These are phyloP conservation scores for Fopius arisanus DNA, from an alignment of 1,140 invertebrate species.

Conservation along the genomic window DNA sequence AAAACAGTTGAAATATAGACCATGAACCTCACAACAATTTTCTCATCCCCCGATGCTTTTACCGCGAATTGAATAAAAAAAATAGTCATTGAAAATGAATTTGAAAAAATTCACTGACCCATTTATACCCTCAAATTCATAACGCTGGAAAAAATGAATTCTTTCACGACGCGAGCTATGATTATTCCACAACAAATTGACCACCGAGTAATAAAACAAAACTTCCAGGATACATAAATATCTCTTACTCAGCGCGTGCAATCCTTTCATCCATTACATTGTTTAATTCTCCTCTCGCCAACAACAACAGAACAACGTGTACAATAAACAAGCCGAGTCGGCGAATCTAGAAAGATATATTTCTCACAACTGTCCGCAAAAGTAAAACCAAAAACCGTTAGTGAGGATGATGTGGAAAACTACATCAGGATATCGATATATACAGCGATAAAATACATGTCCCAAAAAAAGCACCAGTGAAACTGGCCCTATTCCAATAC, in stretches of 20 bases:
- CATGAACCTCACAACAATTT: too few species aligned
- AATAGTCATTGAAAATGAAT: too few species aligned
- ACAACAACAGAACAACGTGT: neutral
- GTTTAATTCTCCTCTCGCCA: neutral
- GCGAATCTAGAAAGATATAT: neutral
- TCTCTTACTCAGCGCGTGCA: neutral
- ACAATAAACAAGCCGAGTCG: neutral
- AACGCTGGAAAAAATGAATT: too few species aligned
- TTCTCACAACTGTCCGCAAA: neutral
- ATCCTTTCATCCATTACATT: neutral
- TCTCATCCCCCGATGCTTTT: too few species aligned
- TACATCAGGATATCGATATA: constrained; percentile 2
- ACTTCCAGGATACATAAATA: neutral
- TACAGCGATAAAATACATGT: neutral
- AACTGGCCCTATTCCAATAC: constrained; percentile 6
- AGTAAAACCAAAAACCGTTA: constrained; percentile 2
- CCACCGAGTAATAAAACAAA: neutral
- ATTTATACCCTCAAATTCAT: too few species aligned
- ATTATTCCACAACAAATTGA: neutral
- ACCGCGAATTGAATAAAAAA: too few species aligned
- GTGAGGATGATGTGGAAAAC: neutral
- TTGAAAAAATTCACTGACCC: too few species aligned
- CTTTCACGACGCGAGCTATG: too few species aligned
- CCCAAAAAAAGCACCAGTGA: neutral
- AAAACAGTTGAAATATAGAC: too few species aligned